Base-by-base conservation (phyloP, 1,140 invertebrate genomes). In the Eumeta japonica region DNA sequence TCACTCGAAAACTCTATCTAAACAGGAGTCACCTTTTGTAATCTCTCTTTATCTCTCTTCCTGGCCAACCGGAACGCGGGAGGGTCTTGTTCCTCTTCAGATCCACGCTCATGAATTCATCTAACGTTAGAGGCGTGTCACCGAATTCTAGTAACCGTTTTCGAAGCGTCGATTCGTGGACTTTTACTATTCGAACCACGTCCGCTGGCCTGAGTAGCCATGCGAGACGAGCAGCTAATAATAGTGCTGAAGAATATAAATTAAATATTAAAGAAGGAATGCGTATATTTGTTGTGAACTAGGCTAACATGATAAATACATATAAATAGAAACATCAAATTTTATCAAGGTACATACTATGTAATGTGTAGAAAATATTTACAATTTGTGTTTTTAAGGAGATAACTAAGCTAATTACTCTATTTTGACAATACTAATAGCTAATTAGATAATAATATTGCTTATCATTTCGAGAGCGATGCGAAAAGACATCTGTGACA, bases 21-120 rank as follows among this genome's bases (percentile, higher is more conserved):
- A n/a, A n/a, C n/a, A n/a, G n/a, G n/a, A n/a, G 49, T 51, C 71
- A 88, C 85, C 73, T 82, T 87, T 56, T 87, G 83, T 32, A 90
- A 64, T 28, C 87, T 67, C 60, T 93, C 89, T 37, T 87, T 86
- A 59, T 94, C 90, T 55, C 91, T 91, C 61, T 87, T 86, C 30
- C 92, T 79, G 0, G 92, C 90, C 3, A 85, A 87, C 75, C 90
- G 94, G 59, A 94, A 98, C 0, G 91, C 88, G 0, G 94, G 94
- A 16, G 96, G 96, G 77, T 98, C 95, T 60, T 94, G 90, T 58
- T 97, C 94, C 52, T 96, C 92, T 62, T 97, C 94, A 35, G 77
- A 71, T 99, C 95, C 3, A 98, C 90, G 1, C 85, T 90, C 85
- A 97, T 92, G 61, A 99, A 99, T 76, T 99, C 94, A 45, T 98